Evolutionary conservation across 2,113 vertebrate genomes (phyloP).

Genomic region (Axis porcinus): DNA sequence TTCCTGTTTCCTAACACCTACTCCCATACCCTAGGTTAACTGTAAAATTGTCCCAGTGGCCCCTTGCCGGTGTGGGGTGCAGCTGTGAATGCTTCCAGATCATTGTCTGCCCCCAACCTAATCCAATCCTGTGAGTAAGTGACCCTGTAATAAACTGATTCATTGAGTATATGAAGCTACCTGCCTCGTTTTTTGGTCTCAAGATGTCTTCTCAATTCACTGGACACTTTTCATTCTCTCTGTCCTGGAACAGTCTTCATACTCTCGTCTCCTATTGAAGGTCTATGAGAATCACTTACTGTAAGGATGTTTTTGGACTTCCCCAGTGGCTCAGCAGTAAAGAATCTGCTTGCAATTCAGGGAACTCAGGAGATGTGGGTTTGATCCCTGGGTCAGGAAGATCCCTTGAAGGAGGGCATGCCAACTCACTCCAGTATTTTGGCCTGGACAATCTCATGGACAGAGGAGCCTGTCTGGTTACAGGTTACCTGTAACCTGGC

Average conservation of each 20-base stretch:
- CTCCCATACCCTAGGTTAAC: not conserved
- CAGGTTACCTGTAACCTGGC: not conserved
- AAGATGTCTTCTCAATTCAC: not conserved
- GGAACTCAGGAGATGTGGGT: not conserved
- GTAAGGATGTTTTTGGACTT: not conserved
- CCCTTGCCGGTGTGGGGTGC: fast-evolving
- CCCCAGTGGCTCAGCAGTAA: not conserved
- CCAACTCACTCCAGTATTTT: not conserved
- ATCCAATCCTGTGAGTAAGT: not conserved
- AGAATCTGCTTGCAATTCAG: not conserved
- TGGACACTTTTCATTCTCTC: not conserved
- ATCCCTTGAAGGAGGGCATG: not conserved
- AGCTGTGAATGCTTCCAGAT: not conserved
- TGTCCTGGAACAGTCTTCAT: not conserved
- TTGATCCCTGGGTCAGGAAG: not conserved
- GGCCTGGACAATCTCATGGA: not conserved
- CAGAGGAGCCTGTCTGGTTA: not conserved
- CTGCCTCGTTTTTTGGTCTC: not conserved
- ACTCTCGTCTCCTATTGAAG: not conserved
- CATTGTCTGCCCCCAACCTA: not conserved
- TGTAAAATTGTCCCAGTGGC: not conserved
- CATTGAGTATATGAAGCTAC: not conserved
- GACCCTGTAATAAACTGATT: not conserved
- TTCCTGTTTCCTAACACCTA: not conserved
- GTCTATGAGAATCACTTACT: not conserved